Conservation (phyloP, 1,140 invertebrate genomes). For the Wasmannia auropunctata region DNA sequence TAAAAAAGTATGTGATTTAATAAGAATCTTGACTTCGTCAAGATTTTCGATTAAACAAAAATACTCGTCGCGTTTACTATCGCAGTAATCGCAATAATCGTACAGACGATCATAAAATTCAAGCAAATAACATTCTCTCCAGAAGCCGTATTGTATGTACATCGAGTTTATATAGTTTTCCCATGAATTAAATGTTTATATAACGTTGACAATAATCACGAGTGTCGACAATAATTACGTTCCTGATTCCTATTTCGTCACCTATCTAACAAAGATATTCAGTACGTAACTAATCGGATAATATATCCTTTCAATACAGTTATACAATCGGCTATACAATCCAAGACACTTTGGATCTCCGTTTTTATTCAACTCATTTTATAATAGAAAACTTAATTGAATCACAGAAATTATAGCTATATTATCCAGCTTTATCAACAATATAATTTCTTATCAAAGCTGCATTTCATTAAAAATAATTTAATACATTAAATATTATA, state of each 20-base stretch:
- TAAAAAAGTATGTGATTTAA: not conserved
- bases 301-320: not conserved
- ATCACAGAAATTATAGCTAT: not conserved
- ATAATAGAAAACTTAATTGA: not conserved
- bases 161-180: not conserved
- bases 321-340: not conserved
- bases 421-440: not conserved
- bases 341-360: not conserved
- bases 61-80: not conserved
- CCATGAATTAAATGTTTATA: not conserved
- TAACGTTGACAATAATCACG: not conserved
- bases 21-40: not conserved
- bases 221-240: not conserved
- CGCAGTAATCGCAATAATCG: too few species aligned
- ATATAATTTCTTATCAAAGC: not conserved
- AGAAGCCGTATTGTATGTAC: not conserved
- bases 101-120: not conserved
- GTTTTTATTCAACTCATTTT: not conserved
- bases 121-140: not conserved
- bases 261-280: not conserved
- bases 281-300: not conserved
- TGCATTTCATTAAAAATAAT: not conserved
- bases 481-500: not conserved
- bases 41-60: not conserved
- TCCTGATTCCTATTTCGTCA: not conserved